Percentiles rank a stretch among this genome's conserved stretches.
phyloP scores from a whole-genome alignment of 2,797 vertebrate species.

The Vultur gryphus region DNA sequence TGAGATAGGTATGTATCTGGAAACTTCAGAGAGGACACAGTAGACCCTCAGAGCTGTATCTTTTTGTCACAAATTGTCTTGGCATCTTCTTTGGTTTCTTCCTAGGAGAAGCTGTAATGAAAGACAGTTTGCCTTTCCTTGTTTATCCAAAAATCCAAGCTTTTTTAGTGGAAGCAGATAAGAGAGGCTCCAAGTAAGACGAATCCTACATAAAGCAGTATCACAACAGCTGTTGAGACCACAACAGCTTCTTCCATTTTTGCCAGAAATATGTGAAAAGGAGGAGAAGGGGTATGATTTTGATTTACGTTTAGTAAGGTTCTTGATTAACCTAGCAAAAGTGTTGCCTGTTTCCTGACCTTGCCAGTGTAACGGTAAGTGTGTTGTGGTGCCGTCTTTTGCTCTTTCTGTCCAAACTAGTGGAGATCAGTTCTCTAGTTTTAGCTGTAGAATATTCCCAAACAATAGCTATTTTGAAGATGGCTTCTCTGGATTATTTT shows the following conservation, averaged over 20 bases:
- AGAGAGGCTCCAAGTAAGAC: background rate
- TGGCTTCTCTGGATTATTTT: background rate
- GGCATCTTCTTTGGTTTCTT: background rate
- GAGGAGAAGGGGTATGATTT: background rate
- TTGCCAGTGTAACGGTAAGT: background rate
- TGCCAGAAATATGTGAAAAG: background rate
- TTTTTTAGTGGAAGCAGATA: background rate
- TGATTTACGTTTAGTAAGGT: background rate
- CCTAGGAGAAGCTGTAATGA: background rate
- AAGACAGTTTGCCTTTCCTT: background rate
- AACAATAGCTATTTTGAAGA: slow-evolving; percentile 8
- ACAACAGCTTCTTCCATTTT: background rate
- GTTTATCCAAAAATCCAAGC: background rate
- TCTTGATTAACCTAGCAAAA: background rate
- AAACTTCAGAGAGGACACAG: background rate
- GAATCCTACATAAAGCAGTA: background rate
- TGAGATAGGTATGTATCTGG: fast-evolving
- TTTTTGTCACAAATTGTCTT: background rate
- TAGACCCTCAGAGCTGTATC: background rate
- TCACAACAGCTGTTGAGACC: background rate
- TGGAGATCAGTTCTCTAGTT: background rate
- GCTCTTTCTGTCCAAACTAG: background rate
- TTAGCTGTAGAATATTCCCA: background rate
- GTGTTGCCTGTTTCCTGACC: background rate
- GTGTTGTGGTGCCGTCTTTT: background rate